phyloP scores from a whole-genome alignment of 2,888 invertebrate genomes.

The Ormyrus thymus region DNA sequence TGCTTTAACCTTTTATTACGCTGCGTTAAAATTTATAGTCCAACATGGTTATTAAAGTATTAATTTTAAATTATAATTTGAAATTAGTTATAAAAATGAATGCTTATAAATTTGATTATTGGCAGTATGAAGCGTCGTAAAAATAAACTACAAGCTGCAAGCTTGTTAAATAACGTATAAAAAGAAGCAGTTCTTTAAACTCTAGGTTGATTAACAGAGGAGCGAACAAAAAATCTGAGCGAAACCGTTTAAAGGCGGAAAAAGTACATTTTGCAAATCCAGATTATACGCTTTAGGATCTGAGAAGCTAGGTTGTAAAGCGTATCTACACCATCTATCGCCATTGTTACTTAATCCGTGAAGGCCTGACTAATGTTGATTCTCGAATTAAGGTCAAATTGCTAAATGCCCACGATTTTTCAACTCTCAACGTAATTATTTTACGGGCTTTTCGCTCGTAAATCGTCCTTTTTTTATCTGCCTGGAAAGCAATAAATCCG shows the following conservation, averaged over 20 bases:
- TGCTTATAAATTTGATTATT: too few species aligned
- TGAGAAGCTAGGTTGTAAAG: neutral
- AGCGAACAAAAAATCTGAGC: neutral
- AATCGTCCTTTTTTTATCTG: neutral
- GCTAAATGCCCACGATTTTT: conserved; percentile 2
- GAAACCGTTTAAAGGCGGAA: neutral
- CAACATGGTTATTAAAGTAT: too few species aligned
- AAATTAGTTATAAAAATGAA: too few species aligned
- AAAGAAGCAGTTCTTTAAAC: too few species aligned
- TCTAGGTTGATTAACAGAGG: too few species aligned
- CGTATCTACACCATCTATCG: neutral
- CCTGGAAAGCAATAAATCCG: neutral
- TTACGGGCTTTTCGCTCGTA: neutral
- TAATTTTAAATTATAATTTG: too few species aligned
- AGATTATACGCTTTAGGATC: neutral
- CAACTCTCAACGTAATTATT: neutral
- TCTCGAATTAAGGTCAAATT: conserved; percentile 18
- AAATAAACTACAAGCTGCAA: too few species aligned
- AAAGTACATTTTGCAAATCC: neutral
- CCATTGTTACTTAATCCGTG: conserved; percentile 7
- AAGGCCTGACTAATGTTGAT: neutral
- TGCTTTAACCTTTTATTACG: too few species aligned
- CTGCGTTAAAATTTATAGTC: too few species aligned
- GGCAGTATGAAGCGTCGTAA: too few species aligned
- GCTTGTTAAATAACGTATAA: too few species aligned